phyloP scores from a whole-genome alignment of 2,888 invertebrate species.

The Drosophila siamana region DNA sequence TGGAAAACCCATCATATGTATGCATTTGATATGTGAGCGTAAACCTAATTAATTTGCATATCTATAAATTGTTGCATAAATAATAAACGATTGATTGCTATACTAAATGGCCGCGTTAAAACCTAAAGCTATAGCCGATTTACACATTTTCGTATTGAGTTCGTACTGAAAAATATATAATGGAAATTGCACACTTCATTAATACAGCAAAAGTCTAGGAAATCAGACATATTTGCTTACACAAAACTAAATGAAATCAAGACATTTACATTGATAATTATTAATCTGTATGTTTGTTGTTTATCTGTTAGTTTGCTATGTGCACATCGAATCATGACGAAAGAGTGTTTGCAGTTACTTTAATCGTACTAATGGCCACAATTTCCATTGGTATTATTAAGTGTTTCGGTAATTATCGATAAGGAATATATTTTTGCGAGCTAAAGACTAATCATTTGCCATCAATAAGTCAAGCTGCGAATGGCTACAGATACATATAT shows the following conservation, averaged over 20 bases:
- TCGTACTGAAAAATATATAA: conserved; percentile 27
- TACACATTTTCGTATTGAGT: conserved; percentile 11
- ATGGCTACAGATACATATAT: conserved; percentile 39
- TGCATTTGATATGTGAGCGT: conserved; percentile 67
- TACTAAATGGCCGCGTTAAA: conserved; percentile 65
- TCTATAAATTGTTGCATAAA: conserved; percentile 39
- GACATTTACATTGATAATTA: conserved; percentile 24
- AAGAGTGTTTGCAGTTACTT: conserved; percentile 31
- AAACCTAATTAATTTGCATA: conserved; percentile 49
- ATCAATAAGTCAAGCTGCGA: conserved; percentile 36
- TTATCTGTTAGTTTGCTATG: conserved; percentile 28
- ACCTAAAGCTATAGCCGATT: conserved; percentile 62
- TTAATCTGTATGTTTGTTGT: neutral
- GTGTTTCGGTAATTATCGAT: conserved; percentile 23
- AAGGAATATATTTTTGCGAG: conserved; percentile 57
- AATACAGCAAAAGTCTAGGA: conserved; percentile 21
- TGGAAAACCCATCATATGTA: conserved; percentile 51
- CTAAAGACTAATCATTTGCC: conserved; percentile 32
- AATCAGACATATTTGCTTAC: conserved; percentile 26
- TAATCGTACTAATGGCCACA: conserved; percentile 56
- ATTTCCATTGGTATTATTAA: conserved; percentile 20
- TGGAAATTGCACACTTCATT: conserved; percentile 65
- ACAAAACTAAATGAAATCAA: conserved; percentile 45
- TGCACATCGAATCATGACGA: conserved; percentile 48
- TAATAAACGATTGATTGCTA: conserved; percentile 45